Percentiles rank a stretch among this genome's conserved stretches.
Evolutionary conservation across 2,797 vertebrate species (phyloP).

Genomic region (Lagodon rhomboides): DNA sequence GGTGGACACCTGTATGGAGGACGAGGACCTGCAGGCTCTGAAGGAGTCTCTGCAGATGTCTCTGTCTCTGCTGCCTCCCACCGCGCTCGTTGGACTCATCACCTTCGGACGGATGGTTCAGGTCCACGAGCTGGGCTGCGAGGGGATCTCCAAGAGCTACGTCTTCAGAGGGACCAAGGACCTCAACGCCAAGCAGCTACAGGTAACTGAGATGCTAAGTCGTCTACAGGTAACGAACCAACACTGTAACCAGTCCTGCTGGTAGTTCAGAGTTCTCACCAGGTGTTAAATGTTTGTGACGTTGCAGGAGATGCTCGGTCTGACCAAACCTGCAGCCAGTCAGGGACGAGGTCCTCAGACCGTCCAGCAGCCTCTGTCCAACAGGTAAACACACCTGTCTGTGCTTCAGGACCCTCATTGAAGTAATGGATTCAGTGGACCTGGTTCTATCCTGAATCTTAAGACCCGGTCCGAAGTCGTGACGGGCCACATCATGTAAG

Average conservation of each 20-base stretch:
- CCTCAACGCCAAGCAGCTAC: conserved; percentile 94
- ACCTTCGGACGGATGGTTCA: conserved; percentile 98
- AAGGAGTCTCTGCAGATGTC: conserved; percentile 99
- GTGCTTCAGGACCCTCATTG: too few species aligned
- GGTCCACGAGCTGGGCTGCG: conserved; percentile 96
- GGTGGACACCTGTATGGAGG: conserved; percentile 98
- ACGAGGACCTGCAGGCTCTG: conserved; percentile 96
- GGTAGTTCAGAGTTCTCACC: background rate
- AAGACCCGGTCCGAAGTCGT: too few species aligned
- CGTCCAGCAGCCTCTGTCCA: conserved; percentile 90
- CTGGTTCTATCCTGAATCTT: too few species aligned
- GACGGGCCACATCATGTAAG: too few species aligned
- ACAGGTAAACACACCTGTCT: conserved; percentile 86
- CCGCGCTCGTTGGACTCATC: conserved; percentile 95
- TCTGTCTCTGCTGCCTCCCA: conserved; percentile 93
- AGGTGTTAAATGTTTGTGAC: background rate
- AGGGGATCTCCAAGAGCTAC: conserved; percentile 98
- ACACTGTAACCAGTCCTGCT: background rate
- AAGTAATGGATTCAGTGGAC: too few species aligned
- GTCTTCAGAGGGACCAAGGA: conserved; percentile 98
- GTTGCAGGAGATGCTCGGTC: conserved; percentile 94
- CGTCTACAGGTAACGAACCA: conserved; percentile 10
- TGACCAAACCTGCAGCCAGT: conserved; percentile 90
- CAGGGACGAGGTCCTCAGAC: conserved; percentile 92
- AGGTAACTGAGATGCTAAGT: conserved; percentile 78